A percentile compares a stretch with the other conserved stretches of the same genome.
Conservation (phyloP, 2,113 vertebrate species). For the Aix galericulata region DNA sequence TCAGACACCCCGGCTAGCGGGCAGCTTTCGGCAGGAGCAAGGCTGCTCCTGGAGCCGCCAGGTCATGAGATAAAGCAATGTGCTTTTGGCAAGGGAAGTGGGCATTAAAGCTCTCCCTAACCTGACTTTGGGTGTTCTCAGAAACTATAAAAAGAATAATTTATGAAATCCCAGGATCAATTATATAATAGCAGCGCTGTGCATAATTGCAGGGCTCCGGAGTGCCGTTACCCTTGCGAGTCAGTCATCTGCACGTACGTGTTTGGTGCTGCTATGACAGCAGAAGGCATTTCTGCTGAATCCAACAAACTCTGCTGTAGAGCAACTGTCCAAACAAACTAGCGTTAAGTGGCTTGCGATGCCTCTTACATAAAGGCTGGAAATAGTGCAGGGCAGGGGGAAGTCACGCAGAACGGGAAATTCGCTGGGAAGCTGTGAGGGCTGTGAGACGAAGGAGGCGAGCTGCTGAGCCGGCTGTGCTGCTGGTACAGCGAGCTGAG, state of each 20-base stretch:
- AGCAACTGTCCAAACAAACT: background rate
- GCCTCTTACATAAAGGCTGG: background rate
- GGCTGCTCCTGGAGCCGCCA: background rate
- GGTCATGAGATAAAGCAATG: background rate
- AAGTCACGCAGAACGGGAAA: background rate
- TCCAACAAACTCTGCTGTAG: background rate
- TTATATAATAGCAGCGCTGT: background rate
- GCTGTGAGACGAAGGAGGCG: background rate
- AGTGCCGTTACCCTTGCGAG: background rate
- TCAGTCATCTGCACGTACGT: background rate
- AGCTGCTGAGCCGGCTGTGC: background rate
- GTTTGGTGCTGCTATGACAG: constrained; percentile 8
- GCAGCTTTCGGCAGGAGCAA: background rate
- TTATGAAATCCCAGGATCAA: background rate
- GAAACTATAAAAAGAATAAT: background rate
- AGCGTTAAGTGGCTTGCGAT: background rate
- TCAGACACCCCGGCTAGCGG: background rate
- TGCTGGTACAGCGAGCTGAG: background rate
- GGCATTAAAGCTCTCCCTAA: background rate
- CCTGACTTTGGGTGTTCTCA: constrained; percentile 1
- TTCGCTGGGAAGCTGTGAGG: background rate
- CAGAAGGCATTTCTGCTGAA: constrained; percentile 6
- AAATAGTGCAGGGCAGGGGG: background rate
- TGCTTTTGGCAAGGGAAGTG: background rate
- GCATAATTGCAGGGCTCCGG: background rate